These are phyloP conservation scores for Prunella himalayana DNA, from an alignment of 2,113 vertebrate genomes.

Conservation along the genomic window DNA sequence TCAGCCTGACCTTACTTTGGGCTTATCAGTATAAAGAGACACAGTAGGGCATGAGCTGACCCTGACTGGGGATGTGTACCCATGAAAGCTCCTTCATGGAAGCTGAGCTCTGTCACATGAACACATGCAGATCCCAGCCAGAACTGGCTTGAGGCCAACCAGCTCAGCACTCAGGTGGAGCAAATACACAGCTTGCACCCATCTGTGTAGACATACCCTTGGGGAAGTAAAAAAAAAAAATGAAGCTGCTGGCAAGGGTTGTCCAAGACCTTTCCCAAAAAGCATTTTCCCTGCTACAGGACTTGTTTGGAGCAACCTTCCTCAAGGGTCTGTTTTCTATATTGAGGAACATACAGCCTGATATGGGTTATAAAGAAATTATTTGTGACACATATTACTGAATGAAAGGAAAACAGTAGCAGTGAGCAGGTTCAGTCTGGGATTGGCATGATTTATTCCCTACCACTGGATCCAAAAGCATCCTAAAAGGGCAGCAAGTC, in stretches of 20 bases:
- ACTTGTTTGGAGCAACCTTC: neutral
- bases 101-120: neutral
- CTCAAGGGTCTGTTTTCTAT: neutral
- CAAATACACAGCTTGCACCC: neutral
- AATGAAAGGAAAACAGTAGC: neutral
- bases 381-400: neutral
- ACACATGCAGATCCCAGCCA: neutral
- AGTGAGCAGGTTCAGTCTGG: neutral
- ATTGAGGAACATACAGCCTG: neutral
- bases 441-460: neutral
- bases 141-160: neutral
- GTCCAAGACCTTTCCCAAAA: neutral
- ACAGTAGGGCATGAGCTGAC: neutral
- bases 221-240: neutral
- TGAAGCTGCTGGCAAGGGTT: neutral
- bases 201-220: accelerated
- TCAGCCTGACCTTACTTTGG: neutral
- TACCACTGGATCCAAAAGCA: neutral
- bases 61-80: neutral
- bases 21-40: neutral
- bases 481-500: neutral
- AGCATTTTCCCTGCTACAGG: neutral
- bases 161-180: neutral
- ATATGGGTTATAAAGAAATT: neutral
- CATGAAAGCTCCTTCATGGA: neutral